Base-by-base conservation (phyloP, 2,113 vertebrate species). In the Hypocryptadius cinnamomeus region DNA sequence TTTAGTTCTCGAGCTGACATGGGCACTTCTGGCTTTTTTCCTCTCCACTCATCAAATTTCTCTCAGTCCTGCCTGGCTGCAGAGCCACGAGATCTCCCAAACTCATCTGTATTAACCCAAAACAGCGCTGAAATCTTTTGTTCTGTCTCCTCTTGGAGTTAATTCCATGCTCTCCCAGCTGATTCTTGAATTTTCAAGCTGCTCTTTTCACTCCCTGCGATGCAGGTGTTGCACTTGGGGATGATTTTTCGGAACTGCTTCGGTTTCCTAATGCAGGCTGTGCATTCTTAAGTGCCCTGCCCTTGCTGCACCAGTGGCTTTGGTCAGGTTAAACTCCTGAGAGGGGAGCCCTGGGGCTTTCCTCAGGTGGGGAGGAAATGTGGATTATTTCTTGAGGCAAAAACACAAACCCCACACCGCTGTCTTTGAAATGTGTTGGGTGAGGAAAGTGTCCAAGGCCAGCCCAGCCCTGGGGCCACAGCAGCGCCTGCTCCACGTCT, bases 121-220 rank as follows among this genome's bases (percentile, higher is more conserved):
- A 45, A 17, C 11, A 40, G 19, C 0, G 0, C 1, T 37, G 48
- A 56, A 25, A 18, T 66, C 13, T 50, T 71, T 6, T 21, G 0
- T 24, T 50, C 44, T 66, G 27, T 20, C 30, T 86, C 18, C 16
- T 78, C n/a, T 39, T 40, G 35, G 21, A 25, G 24, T 31, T 48
- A 22, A 31, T 28, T 8, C 9, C n/a, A 12, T 42, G 24, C 45
- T 51, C 42, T 85, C 24, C 13, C 31, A 37, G 35, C 7, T 47
- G 35, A 40, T 27, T 30, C 25, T 61, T 68, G 51, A n/a, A 35
- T 65, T 77, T 79, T 24, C 54, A 42, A 51, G 48, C 18, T 22
- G 33, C 47, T 60, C 22, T 66, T 86, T n/a, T 10, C 25, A 8
- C 23, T 56, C 30, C n/a, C 21, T 61, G 27, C 44, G 51, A n/a